Base-by-base conservation (phyloP, 2,888 invertebrate species). In the Cryptus viduatorius region DNA sequence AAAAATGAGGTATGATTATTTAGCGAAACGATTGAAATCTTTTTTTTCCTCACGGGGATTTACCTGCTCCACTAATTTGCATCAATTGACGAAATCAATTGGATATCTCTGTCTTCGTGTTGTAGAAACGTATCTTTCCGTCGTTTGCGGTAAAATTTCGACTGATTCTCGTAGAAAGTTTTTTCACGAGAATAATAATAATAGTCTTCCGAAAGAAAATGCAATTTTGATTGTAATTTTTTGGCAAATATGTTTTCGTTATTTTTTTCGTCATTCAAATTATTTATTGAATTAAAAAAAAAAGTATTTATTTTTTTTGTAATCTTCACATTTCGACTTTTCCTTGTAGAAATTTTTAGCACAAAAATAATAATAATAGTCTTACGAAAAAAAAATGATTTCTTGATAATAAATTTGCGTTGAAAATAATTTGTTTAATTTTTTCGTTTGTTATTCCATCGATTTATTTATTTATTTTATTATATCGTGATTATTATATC, bases 41-140 rank as follows among this genome's bases (percentile, higher is more conserved):
- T 12, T 46, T 29, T 53, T 50, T 24, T 77, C 37, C 29, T n/a
- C 61, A n/a, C 24, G 19, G 76, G 76, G 76, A 77, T 64, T 67
- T 44, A 68, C 67, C 31, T n/a, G 19, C 3, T 12, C 44, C 14
- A 29, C 50, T 56, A 16, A 10, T 56, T 71, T 71, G 29, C 16
- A 65, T 64, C 12, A 37, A 75, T 64, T 75, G 12, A 29, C 12
- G 1, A 65, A 75, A 12, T 29, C 29, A 29, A 42, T 53, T 24
- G 19, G 44, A 44, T 42, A 59, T 56, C 50, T 56, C 68, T 67
- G 12, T 31, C 31, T 37, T 10, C n/a, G n/a, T 19, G 56, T 19
- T 42, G 14, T 8, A 16, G 31, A 3, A 3, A 24, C 67, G 24
- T 16, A 12, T 46, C 14, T 24, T 46, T 19, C 46, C 10, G 10